A percentile compares a stretch with the other conserved stretches of the same genome.
Evolutionary conservation across 2,797 vertebrate genomes (phyloP).

Genomic region (Hydrocynus forskahlii): DNA sequence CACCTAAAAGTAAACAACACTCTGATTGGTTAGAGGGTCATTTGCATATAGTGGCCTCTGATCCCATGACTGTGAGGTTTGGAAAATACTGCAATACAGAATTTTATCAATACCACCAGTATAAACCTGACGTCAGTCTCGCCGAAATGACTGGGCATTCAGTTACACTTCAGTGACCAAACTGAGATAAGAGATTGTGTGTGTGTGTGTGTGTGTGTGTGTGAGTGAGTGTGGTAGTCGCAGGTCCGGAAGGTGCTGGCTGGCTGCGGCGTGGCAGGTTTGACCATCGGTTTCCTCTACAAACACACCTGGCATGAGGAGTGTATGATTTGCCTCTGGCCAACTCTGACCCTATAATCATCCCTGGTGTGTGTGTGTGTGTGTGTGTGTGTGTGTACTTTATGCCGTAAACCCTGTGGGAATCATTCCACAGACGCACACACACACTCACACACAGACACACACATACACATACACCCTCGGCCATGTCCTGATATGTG

Average conservation of each 20-base stretch:
- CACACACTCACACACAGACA: not conserved
- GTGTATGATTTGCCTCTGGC: conserved; percentile 35
- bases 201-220: conserved; percentile 15
- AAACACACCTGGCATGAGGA: conserved; percentile 49
- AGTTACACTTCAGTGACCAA: not conserved
- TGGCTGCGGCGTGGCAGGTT: conserved; percentile 22
- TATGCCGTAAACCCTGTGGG: too few species aligned
- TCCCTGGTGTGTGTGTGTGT: conserved; percentile 33
- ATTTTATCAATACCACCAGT: not conserved
- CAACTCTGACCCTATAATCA: conserved; percentile 38
- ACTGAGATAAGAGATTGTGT: not conserved
- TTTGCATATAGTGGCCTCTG: too few species aligned
- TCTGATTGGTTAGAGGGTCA: too few species aligned
- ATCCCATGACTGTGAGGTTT: too few species aligned
- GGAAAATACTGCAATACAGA: too few species aligned
- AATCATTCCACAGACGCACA: too few species aligned
- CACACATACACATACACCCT: conserved; percentile 9
- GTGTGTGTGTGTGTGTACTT: conserved; percentile 44
- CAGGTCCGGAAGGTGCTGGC: conserved; percentile 16
- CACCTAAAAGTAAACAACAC: too few species aligned
- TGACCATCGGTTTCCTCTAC: conserved; percentile 32
- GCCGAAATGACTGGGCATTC: not conserved
- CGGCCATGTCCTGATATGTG: conserved; percentile 13
- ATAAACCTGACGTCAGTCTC: not conserved
- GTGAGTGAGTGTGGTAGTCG: conserved; percentile 9